Percentiles rank a stretch among this genome's conserved stretches.
phyloP scores from a whole-genome alignment of 2,797 vertebrate species.

The Channa striata region DNA sequence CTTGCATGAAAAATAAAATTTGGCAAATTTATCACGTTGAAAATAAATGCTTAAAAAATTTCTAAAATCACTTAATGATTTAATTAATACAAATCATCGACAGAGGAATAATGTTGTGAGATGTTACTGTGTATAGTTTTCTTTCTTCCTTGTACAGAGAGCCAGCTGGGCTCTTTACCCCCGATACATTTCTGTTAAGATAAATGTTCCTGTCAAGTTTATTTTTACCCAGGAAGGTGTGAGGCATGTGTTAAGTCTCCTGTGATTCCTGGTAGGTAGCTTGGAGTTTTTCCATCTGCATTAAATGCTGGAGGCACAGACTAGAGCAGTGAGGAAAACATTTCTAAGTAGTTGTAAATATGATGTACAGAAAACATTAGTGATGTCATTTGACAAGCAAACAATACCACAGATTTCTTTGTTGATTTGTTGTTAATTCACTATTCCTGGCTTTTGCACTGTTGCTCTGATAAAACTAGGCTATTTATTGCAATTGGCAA shows the following conservation, averaged over 20 bases:
- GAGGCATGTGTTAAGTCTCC: slow-evolving; percentile 67
- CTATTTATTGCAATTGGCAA: background rate
- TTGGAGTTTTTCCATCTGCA: slow-evolving; percentile 49
- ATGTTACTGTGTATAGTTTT: slow-evolving; percentile 5
- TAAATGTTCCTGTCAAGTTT: slow-evolving; percentile 75
- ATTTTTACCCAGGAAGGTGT: slow-evolving; percentile 78
- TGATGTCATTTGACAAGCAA: background rate
- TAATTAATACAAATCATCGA: background rate
- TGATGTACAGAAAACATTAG: background rate
- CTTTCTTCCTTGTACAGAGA: slow-evolving; percentile 20
- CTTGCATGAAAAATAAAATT: background rate
- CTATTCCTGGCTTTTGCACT: background rate
- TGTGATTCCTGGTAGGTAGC: slow-evolving; percentile 60
- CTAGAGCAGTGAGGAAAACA: background rate
- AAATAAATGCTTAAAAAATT: background rate
- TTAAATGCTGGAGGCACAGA: slow-evolving; percentile 33
- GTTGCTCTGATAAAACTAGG: background rate
- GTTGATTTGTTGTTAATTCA: background rate
- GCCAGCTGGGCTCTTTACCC: slow-evolving; percentile 62
- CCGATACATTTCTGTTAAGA: slow-evolving; percentile 61
- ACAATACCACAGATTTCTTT: background rate
- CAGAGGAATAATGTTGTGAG: background rate
- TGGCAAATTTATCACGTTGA: background rate
- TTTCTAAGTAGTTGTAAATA: background rate
- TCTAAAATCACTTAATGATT: background rate